These are phyloP conservation scores for Dromiciops gliroides DNA, from an alignment of 2,113 vertebrate species.

Conservation along the genomic window DNA sequence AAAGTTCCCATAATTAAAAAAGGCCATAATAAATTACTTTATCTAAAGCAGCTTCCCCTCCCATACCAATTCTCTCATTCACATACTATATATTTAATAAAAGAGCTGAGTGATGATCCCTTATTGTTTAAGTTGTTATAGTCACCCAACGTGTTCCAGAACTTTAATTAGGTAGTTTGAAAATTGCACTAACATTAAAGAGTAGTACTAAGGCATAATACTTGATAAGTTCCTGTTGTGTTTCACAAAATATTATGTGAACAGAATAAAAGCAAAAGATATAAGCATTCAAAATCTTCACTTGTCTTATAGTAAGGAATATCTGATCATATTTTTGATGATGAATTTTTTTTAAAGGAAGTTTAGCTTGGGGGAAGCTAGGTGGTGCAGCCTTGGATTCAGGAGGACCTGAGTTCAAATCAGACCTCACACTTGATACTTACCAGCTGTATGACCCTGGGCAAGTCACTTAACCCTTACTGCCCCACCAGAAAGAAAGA, in stretches of 20 bases:
- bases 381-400: too few species aligned
- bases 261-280: background rate
- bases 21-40: background rate
- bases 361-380: too few species aligned
- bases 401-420: too few species aligned
- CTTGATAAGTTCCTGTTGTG: background rate
- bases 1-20: background rate
- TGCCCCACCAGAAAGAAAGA: too few species aligned
- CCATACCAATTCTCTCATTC: rapidly evolving
- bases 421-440: too few species aligned
- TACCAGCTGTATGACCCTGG: too few species aligned
- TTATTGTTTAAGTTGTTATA: background rate
- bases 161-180: background rate
- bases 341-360: background rate
- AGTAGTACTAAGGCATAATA: background rate
- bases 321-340: background rate
- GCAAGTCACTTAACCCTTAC: too few species aligned
- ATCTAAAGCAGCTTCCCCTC: background rate
- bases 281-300: background rate
- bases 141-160: background rate
- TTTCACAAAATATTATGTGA: background rate
- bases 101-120: background rate
- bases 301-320: background rate
- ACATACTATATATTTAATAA: background rate
- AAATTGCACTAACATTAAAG: background rate